phyloP scores from a whole-genome alignment of 2,888 invertebrate genomes.

The Anagyrus pseudococci region DNA sequence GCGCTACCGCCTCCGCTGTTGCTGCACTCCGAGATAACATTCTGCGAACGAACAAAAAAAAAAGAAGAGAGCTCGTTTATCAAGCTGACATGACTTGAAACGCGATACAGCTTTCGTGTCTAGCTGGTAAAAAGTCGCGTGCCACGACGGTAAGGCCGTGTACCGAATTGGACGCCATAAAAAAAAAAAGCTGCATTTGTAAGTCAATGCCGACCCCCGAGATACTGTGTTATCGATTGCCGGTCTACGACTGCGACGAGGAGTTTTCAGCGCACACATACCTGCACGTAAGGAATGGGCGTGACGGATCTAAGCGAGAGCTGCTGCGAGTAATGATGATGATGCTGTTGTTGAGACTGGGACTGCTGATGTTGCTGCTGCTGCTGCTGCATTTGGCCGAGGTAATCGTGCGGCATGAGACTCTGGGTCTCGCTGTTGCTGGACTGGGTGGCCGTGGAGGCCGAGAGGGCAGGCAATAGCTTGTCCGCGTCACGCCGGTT shows the following conservation, averaged over 20 bases:
- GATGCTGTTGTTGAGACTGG: conserved; percentile 31
- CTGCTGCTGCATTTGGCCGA: conserved; percentile 50
- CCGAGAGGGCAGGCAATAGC: too few species aligned
- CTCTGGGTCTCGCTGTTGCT: conserved; percentile 62
- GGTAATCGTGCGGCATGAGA: conserved; percentile 64
- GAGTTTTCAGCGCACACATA: background rate
- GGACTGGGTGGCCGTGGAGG: conserved; percentile 47
- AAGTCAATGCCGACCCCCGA: too few species aligned
- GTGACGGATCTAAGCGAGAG: conserved; percentile 62
- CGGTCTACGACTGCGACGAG: too few species aligned
- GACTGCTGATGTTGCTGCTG: conserved; percentile 3
- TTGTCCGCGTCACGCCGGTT: conserved; percentile 63
- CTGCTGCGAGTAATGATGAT: conserved; percentile 33
- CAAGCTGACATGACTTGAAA: too few species aligned
- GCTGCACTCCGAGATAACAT: conserved; percentile 67
- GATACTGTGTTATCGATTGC: too few species aligned
- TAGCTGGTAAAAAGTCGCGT: too few species aligned
- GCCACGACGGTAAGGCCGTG: too few species aligned
- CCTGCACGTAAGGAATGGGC: conserved; percentile 71
- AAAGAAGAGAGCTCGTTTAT: too few species aligned
- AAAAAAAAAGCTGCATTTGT: too few species aligned
- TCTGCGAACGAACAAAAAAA: too few species aligned
- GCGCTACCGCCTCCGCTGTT: conserved; percentile 32
- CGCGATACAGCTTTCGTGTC: too few species aligned
- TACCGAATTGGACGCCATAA: too few species aligned